phyloP scores from a whole-genome alignment of 2,888 invertebrate genomes.

The Lathronympha strigana region DNA sequence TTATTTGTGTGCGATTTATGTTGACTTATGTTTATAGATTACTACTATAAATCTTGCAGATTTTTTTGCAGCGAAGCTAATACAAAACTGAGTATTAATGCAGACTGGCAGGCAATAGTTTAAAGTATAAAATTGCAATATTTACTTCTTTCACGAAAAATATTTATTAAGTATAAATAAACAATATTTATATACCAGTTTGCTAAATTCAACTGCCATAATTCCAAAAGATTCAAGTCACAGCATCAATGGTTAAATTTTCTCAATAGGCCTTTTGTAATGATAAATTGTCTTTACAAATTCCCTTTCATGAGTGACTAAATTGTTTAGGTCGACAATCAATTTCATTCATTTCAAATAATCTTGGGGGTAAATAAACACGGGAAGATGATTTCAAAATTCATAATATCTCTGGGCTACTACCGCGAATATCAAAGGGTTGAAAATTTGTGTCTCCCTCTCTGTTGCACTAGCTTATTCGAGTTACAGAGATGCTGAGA shows the following conservation, averaged over 20 bases:
- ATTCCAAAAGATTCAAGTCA: neutral
- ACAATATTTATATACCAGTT: neutral
- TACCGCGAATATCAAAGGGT: too few species aligned
- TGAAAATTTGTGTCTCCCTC: too few species aligned
- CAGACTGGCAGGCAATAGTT: too few species aligned
- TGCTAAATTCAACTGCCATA: neutral
- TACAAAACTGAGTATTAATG: too few species aligned
- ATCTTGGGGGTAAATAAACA: slow-evolving; percentile 13
- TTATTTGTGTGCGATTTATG: neutral
- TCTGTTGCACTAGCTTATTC: too few species aligned
- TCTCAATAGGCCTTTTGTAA: neutral
- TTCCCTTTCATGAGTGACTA: slow-evolving; percentile 5
- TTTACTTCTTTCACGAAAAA: too few species aligned
- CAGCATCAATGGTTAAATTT: neutral
- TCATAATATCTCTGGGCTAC: slow-evolving; percentile 5
- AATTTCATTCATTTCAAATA: slow-evolving; percentile 23
- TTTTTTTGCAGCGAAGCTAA: too few species aligned
- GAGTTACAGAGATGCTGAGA: too few species aligned
- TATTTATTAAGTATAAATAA: too few species aligned
- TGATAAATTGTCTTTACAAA: neutral
- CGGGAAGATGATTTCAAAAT: slow-evolving; percentile 8
- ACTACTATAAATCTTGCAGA: too few species aligned
- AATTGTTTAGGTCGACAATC: slow-evolving; percentile 11
- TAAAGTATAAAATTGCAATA: too few species aligned
- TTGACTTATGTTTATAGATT: neutral